Evolutionary conservation across 2,888 invertebrate genomes (phyloP), one percentile per base, ranked within the genome.

Genomic region (Napeogenes inachia): DNA sequence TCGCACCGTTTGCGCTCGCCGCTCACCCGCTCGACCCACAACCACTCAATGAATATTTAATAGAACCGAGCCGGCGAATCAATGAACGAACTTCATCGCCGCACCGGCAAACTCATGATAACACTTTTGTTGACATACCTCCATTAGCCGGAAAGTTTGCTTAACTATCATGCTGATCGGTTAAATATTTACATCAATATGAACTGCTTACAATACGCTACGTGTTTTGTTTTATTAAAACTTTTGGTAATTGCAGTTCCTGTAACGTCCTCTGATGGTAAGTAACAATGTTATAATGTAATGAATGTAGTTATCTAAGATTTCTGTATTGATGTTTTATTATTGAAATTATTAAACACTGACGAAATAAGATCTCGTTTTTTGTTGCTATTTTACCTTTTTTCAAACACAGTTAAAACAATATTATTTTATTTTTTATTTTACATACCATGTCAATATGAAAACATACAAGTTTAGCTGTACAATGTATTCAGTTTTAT

Each of bases 11-110:
- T 59, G 55, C 50, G 50, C 6, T 50, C 30, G 50, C 30, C 50
- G 50, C 60, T 55, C 75, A 77, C 76, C 75, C 79, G 76, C 77
- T 79, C 79, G 77, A 79, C 77, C 79, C 82, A 81, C 80, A 77
- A 76, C 75, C 69, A 64, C 61, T 69, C 72, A 68, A 76, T 77
- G 87, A 87, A 89, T 89, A 87, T 87, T 87, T 87, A 85, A 87
- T 83, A 77, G 77, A 78, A 72, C 76, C 78, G 75, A 76, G 77
- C 70, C 69, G 75, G 75, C 80, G 79, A 80, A 85, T 84, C 83
- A 85, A 86, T 86, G 84, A 84, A 75, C 79, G 75, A 77, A 82
- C 79, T 75, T 76, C 75, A 74, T 76, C 75, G 78, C 76, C 75
- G 75, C 73, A 74, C 73, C 77, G 76, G 60, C 62, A 77, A 78